phyloP scores from a whole-genome alignment of 2,113 vertebrate species.

The Mohoua ochrocephala region DNA sequence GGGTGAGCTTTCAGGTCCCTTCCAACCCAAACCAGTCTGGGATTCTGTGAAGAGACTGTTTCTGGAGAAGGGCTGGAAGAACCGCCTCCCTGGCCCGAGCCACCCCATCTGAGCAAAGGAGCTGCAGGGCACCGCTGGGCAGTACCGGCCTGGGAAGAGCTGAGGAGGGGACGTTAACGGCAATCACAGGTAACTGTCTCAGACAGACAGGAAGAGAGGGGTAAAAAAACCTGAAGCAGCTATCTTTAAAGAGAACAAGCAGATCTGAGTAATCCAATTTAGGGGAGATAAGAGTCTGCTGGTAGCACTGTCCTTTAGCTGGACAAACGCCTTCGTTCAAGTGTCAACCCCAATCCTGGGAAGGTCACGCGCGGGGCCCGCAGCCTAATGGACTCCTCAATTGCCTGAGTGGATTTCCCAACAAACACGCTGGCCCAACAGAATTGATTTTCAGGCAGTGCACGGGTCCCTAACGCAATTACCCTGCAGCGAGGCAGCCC shows the following conservation, averaged over 20 bases:
- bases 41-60: background rate
- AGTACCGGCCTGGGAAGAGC: conserved; percentile 15
- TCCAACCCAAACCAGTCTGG: background rate
- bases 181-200: conserved; percentile 75
- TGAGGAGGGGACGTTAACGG: conserved; percentile 54
- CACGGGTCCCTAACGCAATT: conserved; percentile 81
- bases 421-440: conserved; percentile 73
- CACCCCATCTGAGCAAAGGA: background rate
- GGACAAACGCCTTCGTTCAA: conserved; percentile 82
- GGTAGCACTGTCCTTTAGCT: conserved; percentile 81
- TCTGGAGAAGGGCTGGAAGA: background rate
- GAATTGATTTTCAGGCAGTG: conserved; percentile 78
- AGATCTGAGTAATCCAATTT: conserved; percentile 85
- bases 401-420: conserved; percentile 80
- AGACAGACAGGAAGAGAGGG: conserved; percentile 66
- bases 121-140: background rate
- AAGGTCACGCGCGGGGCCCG: conserved; percentile 74
- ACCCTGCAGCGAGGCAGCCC: conserved; percentile 68
- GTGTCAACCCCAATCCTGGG: conserved; percentile 82
- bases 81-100: background rate
- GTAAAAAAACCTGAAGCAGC: conserved; percentile 66
- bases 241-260: conserved; percentile 85
- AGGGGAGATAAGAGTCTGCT: conserved; percentile 81
- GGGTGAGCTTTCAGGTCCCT: background rate
- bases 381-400: conserved; percentile 80